phyloP scores from a whole-genome alignment of 2,888 invertebrate species.

The Cyclophora albipunctata region DNA sequence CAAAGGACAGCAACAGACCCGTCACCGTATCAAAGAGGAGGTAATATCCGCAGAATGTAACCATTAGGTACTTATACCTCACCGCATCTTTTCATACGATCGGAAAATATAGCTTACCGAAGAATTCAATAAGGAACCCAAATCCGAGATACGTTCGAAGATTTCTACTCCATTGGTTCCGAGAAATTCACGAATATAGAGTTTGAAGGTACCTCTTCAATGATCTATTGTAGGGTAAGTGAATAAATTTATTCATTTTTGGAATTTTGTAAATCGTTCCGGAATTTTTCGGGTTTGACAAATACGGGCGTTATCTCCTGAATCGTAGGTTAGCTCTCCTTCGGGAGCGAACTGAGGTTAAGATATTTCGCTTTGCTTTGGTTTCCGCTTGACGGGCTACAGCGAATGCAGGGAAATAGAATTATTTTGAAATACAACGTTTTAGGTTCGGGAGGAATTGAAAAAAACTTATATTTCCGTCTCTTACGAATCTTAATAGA shows the following conservation, averaged over 20 bases:
- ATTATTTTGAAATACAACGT: too few species aligned
- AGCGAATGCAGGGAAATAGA: too few species aligned
- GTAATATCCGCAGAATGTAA: constrained; percentile 18
- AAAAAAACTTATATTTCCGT: too few species aligned
- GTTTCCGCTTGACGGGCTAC: too few species aligned
- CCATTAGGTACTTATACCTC: constrained; percentile 26
- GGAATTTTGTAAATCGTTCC: constrained; percentile 5
- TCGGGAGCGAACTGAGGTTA: too few species aligned
- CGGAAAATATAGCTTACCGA: constrained; percentile 35
- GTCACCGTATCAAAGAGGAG: constrained; percentile 7
- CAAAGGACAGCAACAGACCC: constrained; percentile 3
- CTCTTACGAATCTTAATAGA: too few species aligned
- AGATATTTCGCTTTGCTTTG: too few species aligned
- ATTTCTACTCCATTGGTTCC: constrained; percentile 51
- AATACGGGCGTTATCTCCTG: constrained; percentile 11
- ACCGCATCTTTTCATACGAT: constrained; percentile 27
- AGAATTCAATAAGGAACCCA: constrained; percentile 43
- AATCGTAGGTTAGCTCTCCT: neutral
- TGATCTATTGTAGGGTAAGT: constrained; percentile 51
- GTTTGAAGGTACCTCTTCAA: constrained; percentile 30
- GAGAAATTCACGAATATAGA: constrained; percentile 25
- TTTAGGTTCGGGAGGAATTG: too few species aligned
- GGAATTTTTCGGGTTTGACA: constrained; percentile 13
- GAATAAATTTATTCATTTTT: constrained; percentile 41
- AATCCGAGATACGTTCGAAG: constrained; percentile 38